phyloP scores from a whole-genome alignment of 35 echinoderm and acorn worm genomes.

The Hemicentrotus pulcherrimus region DNA sequence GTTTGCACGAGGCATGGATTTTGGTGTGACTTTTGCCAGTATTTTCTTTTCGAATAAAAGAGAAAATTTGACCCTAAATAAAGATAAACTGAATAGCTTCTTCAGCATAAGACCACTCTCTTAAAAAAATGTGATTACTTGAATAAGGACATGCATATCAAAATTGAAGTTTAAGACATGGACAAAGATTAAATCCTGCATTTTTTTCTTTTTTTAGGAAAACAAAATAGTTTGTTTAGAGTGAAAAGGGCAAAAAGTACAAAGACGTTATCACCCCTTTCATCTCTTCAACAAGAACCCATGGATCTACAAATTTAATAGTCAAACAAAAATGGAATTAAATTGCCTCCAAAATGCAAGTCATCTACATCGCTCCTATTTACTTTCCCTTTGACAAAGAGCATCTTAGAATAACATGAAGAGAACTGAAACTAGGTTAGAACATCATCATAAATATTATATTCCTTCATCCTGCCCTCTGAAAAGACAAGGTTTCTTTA shows the following conservation, averaged over 20 bases:
- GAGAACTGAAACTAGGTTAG: constrained; percentile 1
- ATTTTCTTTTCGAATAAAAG: not conserved
- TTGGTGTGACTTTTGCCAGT: constrained; percentile 18
- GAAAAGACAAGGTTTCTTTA: not conserved
- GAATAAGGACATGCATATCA: too few species aligned
- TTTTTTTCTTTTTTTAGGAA: too few species aligned
- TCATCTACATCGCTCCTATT: not conserved
- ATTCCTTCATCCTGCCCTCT: not conserved
- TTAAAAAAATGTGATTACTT: too few species aligned
- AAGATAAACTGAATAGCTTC: too few species aligned
- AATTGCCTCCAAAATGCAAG: not conserved
- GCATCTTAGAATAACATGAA: not conserved
- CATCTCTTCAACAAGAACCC: too few species aligned
- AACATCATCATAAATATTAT: constrained; percentile 13
- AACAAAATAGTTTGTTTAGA: too few species aligned
- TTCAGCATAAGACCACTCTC: too few species aligned
- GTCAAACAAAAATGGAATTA: not conserved
- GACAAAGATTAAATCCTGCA: too few species aligned
- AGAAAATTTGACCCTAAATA: not conserved
- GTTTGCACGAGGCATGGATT: not conserved
- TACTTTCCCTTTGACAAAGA: not conserved
- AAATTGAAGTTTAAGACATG: too few species aligned
- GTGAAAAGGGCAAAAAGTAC: too few species aligned
- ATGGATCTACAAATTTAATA: not conserved
- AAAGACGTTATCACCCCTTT: too few species aligned